Percentiles rank a stretch among this genome's conserved stretches.
Evolutionary conservation across 2,797 vertebrate species (phyloP).

Genomic region (Glyptemys insculpta): DNA sequence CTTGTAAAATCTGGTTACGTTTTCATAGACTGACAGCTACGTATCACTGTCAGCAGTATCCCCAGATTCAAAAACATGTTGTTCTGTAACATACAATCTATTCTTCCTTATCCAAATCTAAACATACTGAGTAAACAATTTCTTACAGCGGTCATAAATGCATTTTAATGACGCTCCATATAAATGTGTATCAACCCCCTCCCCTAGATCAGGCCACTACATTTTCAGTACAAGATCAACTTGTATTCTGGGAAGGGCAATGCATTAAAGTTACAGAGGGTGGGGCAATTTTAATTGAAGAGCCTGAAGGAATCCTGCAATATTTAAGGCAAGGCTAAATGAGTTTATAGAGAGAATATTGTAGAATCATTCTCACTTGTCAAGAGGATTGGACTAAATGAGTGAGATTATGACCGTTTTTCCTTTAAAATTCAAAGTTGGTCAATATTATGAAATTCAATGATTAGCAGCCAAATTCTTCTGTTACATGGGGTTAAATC

Average conservation of each 20-base stretch:
- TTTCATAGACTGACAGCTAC: slow-evolving; percentile 6
- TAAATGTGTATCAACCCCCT: neutral
- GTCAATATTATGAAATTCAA: neutral
- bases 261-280: slow-evolving; percentile 27
- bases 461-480: slow-evolving; percentile 20
- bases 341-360: slow-evolving; percentile 46
- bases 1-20: slow-evolving; percentile 18
- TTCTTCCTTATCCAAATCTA: neutral
- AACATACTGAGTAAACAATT: neutral
- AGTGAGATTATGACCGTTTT: neutral
- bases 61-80: neutral
- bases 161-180: neutral
- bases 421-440: slow-evolving; percentile 27
- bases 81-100: neutral
- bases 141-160: neutral
- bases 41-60: slow-evolving; percentile 25
- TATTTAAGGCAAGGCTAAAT: slow-evolving; percentile 16
- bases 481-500: neutral
- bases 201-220: neutral
- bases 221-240: slow-evolving; percentile 20
- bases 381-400: slow-evolving; percentile 33
- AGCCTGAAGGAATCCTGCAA: slow-evolving; percentile 21
- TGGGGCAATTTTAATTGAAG: slow-evolving; percentile 29
- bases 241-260: slow-evolving; percentile 24
- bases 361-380: slow-evolving; percentile 13